These are phyloP conservation scores for Bombus confusus DNA, from an alignment of 1,140 invertebrate species.

Conservation along the genomic window DNA sequence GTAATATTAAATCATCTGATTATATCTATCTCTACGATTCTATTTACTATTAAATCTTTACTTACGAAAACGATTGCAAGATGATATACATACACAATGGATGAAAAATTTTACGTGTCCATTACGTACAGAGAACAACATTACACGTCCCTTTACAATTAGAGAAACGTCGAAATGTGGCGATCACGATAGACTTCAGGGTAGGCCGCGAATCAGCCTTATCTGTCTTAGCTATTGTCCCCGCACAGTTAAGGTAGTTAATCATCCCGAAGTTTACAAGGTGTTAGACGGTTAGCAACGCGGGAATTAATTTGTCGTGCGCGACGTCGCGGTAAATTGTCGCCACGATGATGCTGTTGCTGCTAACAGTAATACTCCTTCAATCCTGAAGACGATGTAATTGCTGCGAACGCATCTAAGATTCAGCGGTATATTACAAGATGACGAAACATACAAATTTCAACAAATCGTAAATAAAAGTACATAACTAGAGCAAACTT, in stretches of 20 bases:
- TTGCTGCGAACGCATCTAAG: constrained; percentile 34
- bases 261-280: constrained; percentile 76
- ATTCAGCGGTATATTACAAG: background rate
- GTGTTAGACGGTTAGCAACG: constrained; percentile 72
- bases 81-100: background rate
- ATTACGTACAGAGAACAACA: no score
- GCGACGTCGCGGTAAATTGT: constrained; percentile 77
- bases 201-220: constrained; percentile 58
- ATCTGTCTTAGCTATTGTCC: constrained; percentile 64
- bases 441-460: background rate
- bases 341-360: constrained; percentile 60
- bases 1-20: no score
- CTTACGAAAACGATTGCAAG: background rate
- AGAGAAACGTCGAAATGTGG: background rate
- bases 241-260: constrained; percentile 67
- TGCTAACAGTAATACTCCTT: constrained; percentile 58
- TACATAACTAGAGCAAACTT: background rate
- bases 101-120: background rate
- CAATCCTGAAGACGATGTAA: constrained; percentile 34
- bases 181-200: constrained; percentile 6
- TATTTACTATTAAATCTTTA: no score
- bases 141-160: no score
- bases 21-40: no score
- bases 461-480: background rate
- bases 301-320: constrained; percentile 77